Base-by-base conservation (phyloP, 2,888 invertebrate species). In the Listrodromus nycthemerus region DNA sequence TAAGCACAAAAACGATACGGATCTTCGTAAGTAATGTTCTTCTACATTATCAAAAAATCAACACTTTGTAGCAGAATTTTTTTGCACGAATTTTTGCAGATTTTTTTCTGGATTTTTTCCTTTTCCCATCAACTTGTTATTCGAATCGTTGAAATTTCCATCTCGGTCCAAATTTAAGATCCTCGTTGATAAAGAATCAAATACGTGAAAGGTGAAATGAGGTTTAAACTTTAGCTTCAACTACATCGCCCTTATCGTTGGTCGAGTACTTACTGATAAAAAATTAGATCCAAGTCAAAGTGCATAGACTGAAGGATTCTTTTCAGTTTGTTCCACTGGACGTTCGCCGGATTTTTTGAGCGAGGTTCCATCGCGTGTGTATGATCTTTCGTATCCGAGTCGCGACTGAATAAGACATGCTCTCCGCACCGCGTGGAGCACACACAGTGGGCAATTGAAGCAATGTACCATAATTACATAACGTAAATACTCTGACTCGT, bases 211-310 rank as follows among this genome's bases (percentile, higher is more conserved):
- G 8, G 4, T 45, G 0, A 45, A 45, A 45, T 21, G 4, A 10
- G 13, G 3, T 24, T 4, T 0, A 66, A 33, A 21, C 6, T n/a
- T 21, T 10, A 33, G 30, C 10, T 61, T 33, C n/a, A 33, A 13
- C 7, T n/a, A n/a, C 13, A 61, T 13, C 8, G 27, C 27, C 16
- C 27, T 13, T 58, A 10, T 10, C 0, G 16, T 61, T 27, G 27
- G 33, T n/a, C 19, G 61, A 30, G 3, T 70, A 89, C 90, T 91
- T 81, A 91, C 91, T 86, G 86, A 65, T 91, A 88, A 83, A 91
- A 91, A 71, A 91, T 87, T 63, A 84, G 82, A 76, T 91, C 90
- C 48, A 82, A 74, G 65, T 90, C 87, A n/a, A 87, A 71, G 65
- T 88, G 86, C 45, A 88, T 79, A 67, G 88, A 82, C 1, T 86